Base-by-base conservation (phyloP, 2,797 vertebrate genomes). In the Myripristis jacobus region DNA sequence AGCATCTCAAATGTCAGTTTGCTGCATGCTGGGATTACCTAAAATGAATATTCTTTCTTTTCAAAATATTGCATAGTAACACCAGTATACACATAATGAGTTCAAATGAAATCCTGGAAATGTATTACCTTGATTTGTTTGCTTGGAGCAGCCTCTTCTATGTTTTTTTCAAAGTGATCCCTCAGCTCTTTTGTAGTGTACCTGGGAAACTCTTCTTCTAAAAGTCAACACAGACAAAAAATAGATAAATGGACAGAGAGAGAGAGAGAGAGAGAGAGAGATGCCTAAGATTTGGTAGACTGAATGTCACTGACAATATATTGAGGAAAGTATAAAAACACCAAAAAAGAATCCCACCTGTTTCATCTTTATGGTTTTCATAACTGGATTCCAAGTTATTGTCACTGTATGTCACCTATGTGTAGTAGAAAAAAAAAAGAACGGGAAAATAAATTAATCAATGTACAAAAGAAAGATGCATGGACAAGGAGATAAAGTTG, bases 161-260 rank as follows among this genome's bases (percentile, higher is more conserved):
- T 94, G 80, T 95, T 94, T 92, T 91, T 97, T 91, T 99, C 98
- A 94, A 97, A 98, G 51, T 91, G 96, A 82, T 95, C 88, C 78
- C 96, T 97, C 88, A 99, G 94, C 88, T 96, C 92, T 87, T 96
- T 96, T 41, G 96, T 94, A 15, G 97, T 96, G 85, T 96, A 93
- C 80, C 95, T 96, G 58, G 96, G 94, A 70, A 94, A 55, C 36
- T 97, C 96, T 86, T 97, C 96, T 25, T 94, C 95, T 93, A 83
- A 52, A 70, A 72, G 25, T 67, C 18, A 81, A 54, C 47, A 69
- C 19, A 79, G 50, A 54, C 15, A 80, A 11, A 53, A 70, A 34
- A 63, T 71, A 70, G 16, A 10, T 4, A 57, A 3, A 48, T n/a
- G n/a, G n/a, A n/a, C n/a, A n/a, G n/a, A n/a, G n/a, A n/a, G n/a